phyloP scores from a whole-genome alignment of 2,888 invertebrate species.

The Rhamnusium bicolor region DNA sequence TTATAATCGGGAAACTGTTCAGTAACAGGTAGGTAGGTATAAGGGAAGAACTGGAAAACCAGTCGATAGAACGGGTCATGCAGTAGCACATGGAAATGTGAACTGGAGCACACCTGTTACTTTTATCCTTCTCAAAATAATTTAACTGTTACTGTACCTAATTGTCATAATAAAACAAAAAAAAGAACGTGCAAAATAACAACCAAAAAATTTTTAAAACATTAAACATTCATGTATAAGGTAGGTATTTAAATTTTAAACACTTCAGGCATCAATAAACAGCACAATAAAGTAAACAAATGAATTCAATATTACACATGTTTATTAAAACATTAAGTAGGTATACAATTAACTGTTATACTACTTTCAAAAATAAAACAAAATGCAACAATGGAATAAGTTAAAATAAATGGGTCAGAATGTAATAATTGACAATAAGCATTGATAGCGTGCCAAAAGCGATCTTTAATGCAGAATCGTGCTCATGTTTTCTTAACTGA shows the following conservation, averaged over 20 bases:
- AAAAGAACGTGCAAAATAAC: conserved; percentile 21
- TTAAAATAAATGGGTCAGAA: conserved; percentile 16
- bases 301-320: conserved; percentile 37
- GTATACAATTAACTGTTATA: conserved; percentile 38
- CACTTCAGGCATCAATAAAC: conserved; percentile 34
- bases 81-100: conserved; percentile 40
- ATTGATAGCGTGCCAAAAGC: conserved; percentile 51
- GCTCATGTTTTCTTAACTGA: conserved; percentile 32
- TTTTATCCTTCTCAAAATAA: conserved; percentile 6
- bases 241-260: conserved; percentile 23
- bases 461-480: conserved; percentile 40
- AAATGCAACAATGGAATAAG: conserved; percentile 43
- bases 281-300: conserved; percentile 39
- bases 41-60: conserved; percentile 8
- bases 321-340: conserved; percentile 39
- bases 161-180: not conserved
- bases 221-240: conserved; percentile 20
- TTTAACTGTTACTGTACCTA: conserved; percentile 4
- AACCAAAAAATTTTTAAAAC: conserved; percentile 15
- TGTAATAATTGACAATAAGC: conserved; percentile 25
- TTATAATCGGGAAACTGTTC: conserved; percentile 9
- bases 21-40: not conserved
- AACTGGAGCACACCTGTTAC: conserved; percentile 46
- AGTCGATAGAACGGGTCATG: conserved; percentile 5
- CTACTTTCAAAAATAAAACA: conserved; percentile 42